Base-by-base conservation (phyloP, 2,888 invertebrate genomes). In the Chymomyza amoena region DNA sequence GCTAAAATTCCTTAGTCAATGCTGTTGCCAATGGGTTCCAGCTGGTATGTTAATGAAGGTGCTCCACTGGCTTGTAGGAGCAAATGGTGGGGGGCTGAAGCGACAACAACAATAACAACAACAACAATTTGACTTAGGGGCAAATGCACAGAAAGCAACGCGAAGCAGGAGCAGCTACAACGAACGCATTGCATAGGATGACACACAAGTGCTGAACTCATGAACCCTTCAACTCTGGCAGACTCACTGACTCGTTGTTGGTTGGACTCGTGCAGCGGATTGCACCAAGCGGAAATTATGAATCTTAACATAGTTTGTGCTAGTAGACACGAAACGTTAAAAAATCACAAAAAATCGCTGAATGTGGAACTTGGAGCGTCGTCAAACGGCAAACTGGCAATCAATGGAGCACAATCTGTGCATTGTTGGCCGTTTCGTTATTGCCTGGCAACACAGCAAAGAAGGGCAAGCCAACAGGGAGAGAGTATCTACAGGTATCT, bases 151-250 rank as follows among this genome's bases (percentile, higher is more conserved):
- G 77, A 76, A 78, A 76, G 61, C 66, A 51, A 52, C 57, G 39
- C 36, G 32, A 15, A n/a, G 16, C n/a, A 28, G 59, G 32, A 4
- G 62, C 62, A 52, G 32, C 39, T 45, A 13, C 39, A 45, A 45
- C n/a, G n/a, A n/a, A n/a, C 13, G 39, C 39, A 54, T 9, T 63
- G 18, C 39, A 51, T 20, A 64, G 84, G 84, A 87, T 84, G 87
- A 84, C 84, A 87, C 87, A 87, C 83, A 84, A 84, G 84, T 87
- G 79, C 76, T 80, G 85, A 84, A 84, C 84, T 69, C 87, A 76
- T 84, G 84, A 84, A 84, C 84, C 79, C 87, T 45, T 13, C 39
- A 45, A 45, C 39, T 10, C 13, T 13, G 39, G 4, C 39, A 45
- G 39, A 45, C 39, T 45, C 13, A 13, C 39, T 45, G 39, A 60